Percentiles rank a stretch among this genome's conserved stretches.
phyloP scores from a whole-genome alignment of 2,888 invertebrate species.

The Erannis defoliaria region DNA sequence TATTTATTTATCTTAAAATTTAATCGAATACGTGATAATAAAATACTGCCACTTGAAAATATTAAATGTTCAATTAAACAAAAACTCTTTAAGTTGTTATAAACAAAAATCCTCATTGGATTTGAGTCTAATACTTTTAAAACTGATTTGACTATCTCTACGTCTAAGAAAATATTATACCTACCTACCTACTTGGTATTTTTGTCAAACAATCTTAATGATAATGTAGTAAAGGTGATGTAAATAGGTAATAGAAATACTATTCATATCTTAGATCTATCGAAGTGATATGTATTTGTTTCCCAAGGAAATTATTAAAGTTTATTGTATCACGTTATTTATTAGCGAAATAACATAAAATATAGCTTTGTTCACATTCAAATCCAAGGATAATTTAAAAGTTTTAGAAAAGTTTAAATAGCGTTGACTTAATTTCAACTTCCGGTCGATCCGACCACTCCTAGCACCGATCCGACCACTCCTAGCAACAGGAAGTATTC shows the following conservation, averaged over 20 bases:
- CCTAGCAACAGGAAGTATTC: too few relatives aligned
- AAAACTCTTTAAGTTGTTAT: conserved; percentile 10
- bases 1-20: conserved; percentile 2
- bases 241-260: conserved; percentile 58
- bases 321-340: conserved; percentile 79
- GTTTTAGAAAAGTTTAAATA: too few relatives aligned
- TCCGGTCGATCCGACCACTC: too few relatives aligned
- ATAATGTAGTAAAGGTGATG: conserved; percentile 40
- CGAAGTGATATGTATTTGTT: conserved; percentile 81
- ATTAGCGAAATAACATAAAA: conserved; percentile 71
- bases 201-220: conserved; percentile 42
- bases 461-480: too few relatives aligned
- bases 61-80: conserved; percentile 58
- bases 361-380: conserved; percentile 57
- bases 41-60: conserved; percentile 80
- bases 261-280: conserved; percentile 85
- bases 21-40: conserved; percentile 75
- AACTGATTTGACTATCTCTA: background rate
- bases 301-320: conserved; percentile 83
- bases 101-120: background rate
- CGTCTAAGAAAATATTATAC: background rate
- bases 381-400: conserved; percentile 8
- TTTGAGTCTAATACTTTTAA: background rate
- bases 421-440: too few relatives aligned
- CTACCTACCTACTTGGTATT: background rate